A percentile compares a stretch with the other conserved stretches of the same genome.
Conservation (phyloP, 2,797 vertebrate genomes). For the Megaceryle alcyon region DNA sequence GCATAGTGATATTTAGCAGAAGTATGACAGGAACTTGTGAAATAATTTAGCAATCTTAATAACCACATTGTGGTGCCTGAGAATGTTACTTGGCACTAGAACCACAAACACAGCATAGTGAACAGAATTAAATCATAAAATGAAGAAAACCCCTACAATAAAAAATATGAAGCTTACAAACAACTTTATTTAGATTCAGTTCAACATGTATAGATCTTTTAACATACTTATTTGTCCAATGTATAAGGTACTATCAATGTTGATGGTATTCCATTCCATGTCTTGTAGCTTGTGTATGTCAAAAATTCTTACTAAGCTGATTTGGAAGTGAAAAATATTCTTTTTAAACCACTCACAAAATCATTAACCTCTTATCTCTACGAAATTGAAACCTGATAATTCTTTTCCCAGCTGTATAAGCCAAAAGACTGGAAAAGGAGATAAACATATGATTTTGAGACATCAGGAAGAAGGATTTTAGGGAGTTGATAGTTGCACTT, state of each 20-base stretch:
- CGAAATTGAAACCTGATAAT: neutral
- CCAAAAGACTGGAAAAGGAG: neutral
- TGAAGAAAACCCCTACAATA: neutral
- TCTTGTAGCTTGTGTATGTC: neutral
- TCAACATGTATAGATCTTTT: neutral
- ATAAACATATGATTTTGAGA: neutral
- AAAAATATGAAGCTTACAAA: neutral
- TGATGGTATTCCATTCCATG: neutral
- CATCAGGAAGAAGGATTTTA: neutral
- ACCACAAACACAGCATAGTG: neutral
- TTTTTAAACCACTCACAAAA: neutral
- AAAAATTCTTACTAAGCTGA: neutral
- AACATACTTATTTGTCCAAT: neutral
- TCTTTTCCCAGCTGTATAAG: neutral
- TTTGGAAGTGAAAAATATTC: neutral
- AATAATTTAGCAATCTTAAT: neutral
- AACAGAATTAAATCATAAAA: neutral
- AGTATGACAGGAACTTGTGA: neutral
- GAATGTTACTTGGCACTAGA: neutral
- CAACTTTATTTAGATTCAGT: neutral
- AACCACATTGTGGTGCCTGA: neutral
- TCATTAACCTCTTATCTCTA: neutral
- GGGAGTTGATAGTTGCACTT: neutral
- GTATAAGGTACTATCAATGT: accelerated
- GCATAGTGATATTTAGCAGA: neutral